Base-by-base conservation (phyloP, 2,797 vertebrate genomes). In the Spinus olivaceus region DNA sequence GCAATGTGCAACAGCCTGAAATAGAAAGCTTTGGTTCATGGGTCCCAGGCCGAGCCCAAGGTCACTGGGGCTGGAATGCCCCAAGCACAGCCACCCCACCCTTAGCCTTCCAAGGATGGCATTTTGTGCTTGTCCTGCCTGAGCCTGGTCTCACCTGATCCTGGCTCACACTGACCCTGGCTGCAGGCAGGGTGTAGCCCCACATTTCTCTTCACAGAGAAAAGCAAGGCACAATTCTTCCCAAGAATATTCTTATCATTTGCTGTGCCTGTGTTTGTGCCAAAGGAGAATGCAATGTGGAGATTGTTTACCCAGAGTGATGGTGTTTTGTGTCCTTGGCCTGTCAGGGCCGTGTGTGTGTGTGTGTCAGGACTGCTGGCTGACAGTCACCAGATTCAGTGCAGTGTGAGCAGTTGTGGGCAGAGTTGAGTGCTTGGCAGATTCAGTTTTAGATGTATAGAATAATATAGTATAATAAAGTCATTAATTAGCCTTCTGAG, bases 21-120 rank as follows among this genome's bases (percentile, higher is more conserved):
- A 79, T 46, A 53, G 80, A 66, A 50, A 49, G 63, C 65, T 74
- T 24, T 84, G 85, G 59, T 79, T 95, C 44, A 37, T 50, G 0
- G 0, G 51, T 64, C 56, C 76, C 56, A 30, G 23, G 56, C 37
- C 79, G 70, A 24, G 54, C 69, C 1, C 76, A 56, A 76, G 81
- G 72, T 83, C 84, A 56, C 33, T 51, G 66, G 28, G 81, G 66
- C 65, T 91, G 84, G 67, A 93, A 89, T 7, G 28, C 39, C 42
- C 30, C 27, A 20, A 25, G 44, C 47, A 42, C 6, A 0, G 10
- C 7, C 0, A 8, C 10, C 25, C 41, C 32, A 39, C 37, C 44
- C 66, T 8, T 1, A 19, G 49, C 32, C 54, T 49, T 72, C 73
- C 37, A 20, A 44, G 61, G 49, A n/a, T 0, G 1, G 14, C 3